These are phyloP conservation scores for Pelodiscus sinensis DNA, from an alignment of 2,113 vertebrate genomes.

Conservation along the genomic window DNA sequence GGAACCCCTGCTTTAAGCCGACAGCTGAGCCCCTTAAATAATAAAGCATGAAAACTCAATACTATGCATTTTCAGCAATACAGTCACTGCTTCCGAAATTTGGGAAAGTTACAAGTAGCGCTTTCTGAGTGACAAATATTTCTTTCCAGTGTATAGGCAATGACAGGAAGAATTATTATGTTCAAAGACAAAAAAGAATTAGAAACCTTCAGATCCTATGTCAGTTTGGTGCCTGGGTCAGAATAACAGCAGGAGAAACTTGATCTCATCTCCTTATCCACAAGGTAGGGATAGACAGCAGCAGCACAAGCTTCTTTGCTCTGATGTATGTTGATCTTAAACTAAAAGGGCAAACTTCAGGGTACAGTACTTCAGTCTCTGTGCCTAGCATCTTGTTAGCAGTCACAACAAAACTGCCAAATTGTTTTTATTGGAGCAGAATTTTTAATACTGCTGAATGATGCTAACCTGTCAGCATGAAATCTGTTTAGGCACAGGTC, in stretches of 20 bases:
- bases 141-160: conserved; percentile 19
- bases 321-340: background rate
- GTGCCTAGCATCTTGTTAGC: background rate
- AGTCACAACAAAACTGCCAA: background rate
- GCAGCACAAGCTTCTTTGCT: background rate
- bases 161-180: conserved; percentile 37
- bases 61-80: background rate
- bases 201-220: conserved; percentile 15
- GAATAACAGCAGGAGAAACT: conserved; percentile 19
- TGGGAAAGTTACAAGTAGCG: background rate
- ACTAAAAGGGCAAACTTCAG: background rate
- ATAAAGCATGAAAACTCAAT: background rate
- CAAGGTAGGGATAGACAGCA: background rate
- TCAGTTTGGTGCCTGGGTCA: background rate
- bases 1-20: background rate
- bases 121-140: conserved; percentile 13
- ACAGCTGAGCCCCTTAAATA: fast-evolving
- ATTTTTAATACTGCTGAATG: conserved; percentile 7
- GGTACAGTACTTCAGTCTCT: background rate
- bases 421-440: conserved; percentile 11
- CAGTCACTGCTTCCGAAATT: background rate
- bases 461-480: background rate
- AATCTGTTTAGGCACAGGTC: conserved; percentile 17
- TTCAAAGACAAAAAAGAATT: conserved; percentile 21
- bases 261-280: background rate